Conservation (phyloP, 92 coral and sea anemone species). For the Siderastrea siderea region DNA sequence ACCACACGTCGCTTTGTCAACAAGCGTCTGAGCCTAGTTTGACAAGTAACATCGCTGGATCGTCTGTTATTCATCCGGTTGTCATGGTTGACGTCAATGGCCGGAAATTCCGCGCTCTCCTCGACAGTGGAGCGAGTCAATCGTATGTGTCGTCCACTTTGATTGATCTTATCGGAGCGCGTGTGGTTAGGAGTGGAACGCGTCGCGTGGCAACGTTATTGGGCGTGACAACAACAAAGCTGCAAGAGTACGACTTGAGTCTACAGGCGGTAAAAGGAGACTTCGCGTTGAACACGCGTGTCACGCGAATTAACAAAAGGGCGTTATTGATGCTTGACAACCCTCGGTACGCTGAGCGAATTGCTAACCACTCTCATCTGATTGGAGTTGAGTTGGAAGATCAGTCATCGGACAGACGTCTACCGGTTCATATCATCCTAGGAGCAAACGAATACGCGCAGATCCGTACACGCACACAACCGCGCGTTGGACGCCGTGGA, state of each 20-base stretch:
- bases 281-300: slow-evolving; percentile 16
- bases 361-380: slow-evolving; percentile 25
- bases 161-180: no score
- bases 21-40: no score
- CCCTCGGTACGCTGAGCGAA: slow-evolving; percentile 17
- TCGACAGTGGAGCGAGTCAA: no score
- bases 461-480: slow-evolving; percentile 10
- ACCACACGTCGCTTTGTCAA: no score
- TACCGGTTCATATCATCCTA: slow-evolving; percentile 5
- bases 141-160: no score
- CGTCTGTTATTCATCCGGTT: no score
- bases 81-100: no score
- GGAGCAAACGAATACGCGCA: slow-evolving; percentile 41
- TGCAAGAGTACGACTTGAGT: background rate
- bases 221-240: background rate
- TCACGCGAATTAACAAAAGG: slow-evolving; percentile 17
- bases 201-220: no score
- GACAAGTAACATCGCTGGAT: no score
- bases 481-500: slow-evolving; percentile 35
- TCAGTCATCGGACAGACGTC: background rate
- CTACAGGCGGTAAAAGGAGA: background rate
- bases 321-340: slow-evolving; percentile 44
- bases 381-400: slow-evolving; percentile 1
- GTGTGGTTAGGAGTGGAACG: no score
- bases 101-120: no score